Evolutionary conservation across 2,888 invertebrate genomes (phyloP), one percentile per base, ranked within the genome.

Genomic region (Meteorus colon): DNA sequence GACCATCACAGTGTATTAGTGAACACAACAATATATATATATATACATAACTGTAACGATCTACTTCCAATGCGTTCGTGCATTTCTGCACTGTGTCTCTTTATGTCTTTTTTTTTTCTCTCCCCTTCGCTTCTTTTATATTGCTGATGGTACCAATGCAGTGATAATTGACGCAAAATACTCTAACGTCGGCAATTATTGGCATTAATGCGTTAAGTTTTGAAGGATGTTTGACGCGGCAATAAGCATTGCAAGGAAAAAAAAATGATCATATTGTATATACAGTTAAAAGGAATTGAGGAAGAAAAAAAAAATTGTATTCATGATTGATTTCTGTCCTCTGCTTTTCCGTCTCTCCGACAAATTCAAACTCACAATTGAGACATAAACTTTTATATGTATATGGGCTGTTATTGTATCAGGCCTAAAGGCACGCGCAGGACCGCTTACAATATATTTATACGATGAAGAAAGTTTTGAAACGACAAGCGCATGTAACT

Each of bases 381-480:
- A 78, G 76, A 80, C 69, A 59, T 55, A 75, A 74, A 41, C 37
- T 66, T 37, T 69, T 60, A 78, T 79, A 75, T 68, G 75, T 75
- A 59, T 77, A 74, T 67, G 67, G 69, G 70, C 45, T 73, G 62
- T 62, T 29, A 62, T 63, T 75, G 66, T 8, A 41, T 41, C 41
- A 41, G 41, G 41, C 41, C 41, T 41, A 41, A 41, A 41, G 41
- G 41, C 41, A 41, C 41, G 41, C 41, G 41, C 41, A 41, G 12
- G 12, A 41, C 41, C 12, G 67, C 63, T 73, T 62, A 62, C 76
- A 82, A 41, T 41, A 85, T 85, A 85, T 86, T 86, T 86, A 85
- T 86, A 84, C 84, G 85, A 86, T 86, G 85, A 85, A 85, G 85
- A 86, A 86, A 86, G 85, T 85, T 85, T 78, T 79, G 68, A 69